A percentile compares a stretch with the other conserved stretches of the same genome.
Conservation (phyloP, 2,888 invertebrate genomes). For the Epistrophe grossulariae region DNA sequence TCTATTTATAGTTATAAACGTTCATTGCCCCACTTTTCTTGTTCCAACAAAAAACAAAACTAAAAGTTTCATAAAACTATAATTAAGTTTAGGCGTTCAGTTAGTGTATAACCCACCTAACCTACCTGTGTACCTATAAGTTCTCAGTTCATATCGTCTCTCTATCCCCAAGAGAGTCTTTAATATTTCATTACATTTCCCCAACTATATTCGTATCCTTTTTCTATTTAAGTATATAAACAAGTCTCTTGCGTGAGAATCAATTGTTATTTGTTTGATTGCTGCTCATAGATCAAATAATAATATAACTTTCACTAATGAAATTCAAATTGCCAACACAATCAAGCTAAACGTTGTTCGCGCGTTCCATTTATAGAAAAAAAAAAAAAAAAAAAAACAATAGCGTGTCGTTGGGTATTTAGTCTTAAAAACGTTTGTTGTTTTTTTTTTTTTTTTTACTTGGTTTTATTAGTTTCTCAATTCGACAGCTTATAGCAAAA, state of each 20-base stretch:
- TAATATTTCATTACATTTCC: not conserved
- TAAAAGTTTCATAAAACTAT: too few relatives aligned
- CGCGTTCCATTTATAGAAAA: conserved; percentile 12
- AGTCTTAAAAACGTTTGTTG: not conserved
- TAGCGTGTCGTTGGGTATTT: conserved; percentile 5
- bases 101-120: too few relatives aligned
- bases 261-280: conserved; percentile 38
- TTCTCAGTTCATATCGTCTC: not conserved
- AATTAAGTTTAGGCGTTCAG: not conserved
- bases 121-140: not conserved
- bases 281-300: conserved; percentile 43
- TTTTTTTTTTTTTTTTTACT: not conserved
- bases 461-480: conserved; percentile 51
- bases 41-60: not conserved
- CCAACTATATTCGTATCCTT: not conserved
- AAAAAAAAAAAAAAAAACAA: not conserved
- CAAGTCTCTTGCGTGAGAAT: conserved; percentile 43
- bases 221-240: too few relatives aligned
- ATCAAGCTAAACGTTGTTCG: conserved; percentile 51
- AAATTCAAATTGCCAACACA: conserved; percentile 51
- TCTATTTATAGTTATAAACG: not conserved
- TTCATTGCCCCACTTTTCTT: not conserved
- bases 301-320: conserved; percentile 39
- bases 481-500: conserved; percentile 49
- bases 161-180: not conserved